Evolutionary conservation across 2,113 vertebrate species (phyloP).

Genomic region (Melanotaenia duboulayi): DNA sequence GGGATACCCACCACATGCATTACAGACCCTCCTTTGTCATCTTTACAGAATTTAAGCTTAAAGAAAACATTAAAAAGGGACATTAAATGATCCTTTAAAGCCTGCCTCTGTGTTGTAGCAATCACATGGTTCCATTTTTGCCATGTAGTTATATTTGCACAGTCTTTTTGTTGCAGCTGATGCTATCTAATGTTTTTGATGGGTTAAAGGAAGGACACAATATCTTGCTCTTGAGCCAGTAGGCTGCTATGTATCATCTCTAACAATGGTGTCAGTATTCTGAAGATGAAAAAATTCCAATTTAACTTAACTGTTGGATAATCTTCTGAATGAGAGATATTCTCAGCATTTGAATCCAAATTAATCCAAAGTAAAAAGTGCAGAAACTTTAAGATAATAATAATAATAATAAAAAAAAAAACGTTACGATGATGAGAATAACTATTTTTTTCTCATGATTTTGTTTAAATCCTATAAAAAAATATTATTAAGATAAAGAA

Average conservation of each 20-base stretch:
- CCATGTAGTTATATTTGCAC: not conserved
- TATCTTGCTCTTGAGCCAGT: not conserved
- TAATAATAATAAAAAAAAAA: too few species aligned
- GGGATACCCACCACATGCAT: slow-evolving; percentile 57
- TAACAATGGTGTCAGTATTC: not conserved
- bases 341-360: not conserved
- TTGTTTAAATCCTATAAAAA: too few species aligned
- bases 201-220: not conserved
- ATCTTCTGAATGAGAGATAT: not conserved
- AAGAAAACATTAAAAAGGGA: not conserved
- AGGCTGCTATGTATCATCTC: not conserved
- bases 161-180: slow-evolving; percentile 12
- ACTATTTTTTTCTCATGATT: too few species aligned
- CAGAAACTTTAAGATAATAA: not conserved
- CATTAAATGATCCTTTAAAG: slow-evolving; percentile 6
- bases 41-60: slow-evolving; percentile 6
- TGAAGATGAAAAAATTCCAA: not conserved
- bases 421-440: too few species aligned
- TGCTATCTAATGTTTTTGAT: slow-evolving; percentile 4
- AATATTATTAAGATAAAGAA: too few species aligned
- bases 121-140: not conserved
- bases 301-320: not conserved
- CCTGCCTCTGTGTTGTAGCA: not conserved
- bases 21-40: slow-evolving; percentile 11
- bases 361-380: not conserved